phyloP scores from a whole-genome alignment of 2,888 invertebrate species.

The Helobdella robusta region DNA sequence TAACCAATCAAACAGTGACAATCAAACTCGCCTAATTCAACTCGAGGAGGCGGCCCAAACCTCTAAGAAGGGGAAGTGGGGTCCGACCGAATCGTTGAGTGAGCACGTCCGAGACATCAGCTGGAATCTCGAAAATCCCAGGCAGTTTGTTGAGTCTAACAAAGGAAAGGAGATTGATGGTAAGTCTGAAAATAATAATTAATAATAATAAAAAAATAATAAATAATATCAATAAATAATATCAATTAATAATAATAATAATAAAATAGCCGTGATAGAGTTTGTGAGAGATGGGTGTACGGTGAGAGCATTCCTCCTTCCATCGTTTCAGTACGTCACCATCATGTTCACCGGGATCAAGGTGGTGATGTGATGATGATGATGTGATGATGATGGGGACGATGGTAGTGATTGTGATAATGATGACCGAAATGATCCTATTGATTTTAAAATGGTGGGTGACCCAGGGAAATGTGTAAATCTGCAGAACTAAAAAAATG shows the following conservation, averaged over 20 bases:
- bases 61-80: constrained; percentile 68
- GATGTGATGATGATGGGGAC: not conserved
- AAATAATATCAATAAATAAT: too few relatives aligned
- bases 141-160: constrained; percentile 71
- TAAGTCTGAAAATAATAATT: constrained; percentile 30
- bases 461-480: too few relatives aligned
- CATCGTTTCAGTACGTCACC: constrained; percentile 81
- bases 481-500: too few relatives aligned
- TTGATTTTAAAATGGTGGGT: too few relatives aligned
- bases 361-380: too few relatives aligned
- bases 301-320: constrained; percentile 77
- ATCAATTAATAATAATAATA: too few relatives aligned
- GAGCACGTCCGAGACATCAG: constrained; percentile 73
- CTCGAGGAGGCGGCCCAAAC: constrained; percentile 81
- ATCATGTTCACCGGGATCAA: constrained; percentile 86
- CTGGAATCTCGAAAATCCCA: constrained; percentile 78
- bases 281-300: constrained; percentile 96
- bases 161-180: constrained; percentile 70
- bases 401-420: not conserved
- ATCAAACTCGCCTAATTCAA: constrained; percentile 59
- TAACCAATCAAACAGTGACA: constrained; percentile 43
- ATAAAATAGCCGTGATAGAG: constrained; percentile 81
- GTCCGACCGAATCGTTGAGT: constrained; percentile 46
- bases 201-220: too few relatives aligned
- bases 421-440: not conserved